Conservation (phyloP, 2,113 vertebrate genomes). For the Platycercus adscitus region DNA sequence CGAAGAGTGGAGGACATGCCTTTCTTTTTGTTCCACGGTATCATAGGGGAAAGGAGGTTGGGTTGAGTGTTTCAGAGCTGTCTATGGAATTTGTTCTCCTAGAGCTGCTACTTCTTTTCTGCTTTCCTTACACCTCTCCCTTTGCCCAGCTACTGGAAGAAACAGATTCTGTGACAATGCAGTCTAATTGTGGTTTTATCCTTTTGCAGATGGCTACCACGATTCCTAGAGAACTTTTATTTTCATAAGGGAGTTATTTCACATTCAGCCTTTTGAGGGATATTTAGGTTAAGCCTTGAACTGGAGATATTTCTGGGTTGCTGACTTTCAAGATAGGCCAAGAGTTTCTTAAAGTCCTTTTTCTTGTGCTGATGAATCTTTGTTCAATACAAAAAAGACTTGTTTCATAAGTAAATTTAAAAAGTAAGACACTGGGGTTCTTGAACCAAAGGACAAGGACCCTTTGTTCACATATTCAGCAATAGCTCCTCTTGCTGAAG, state of each 20-base stretch:
- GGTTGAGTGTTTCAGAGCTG: background rate
- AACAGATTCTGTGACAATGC: background rate
- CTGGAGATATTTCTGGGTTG: background rate
- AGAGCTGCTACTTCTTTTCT: background rate
- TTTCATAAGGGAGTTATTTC: background rate
- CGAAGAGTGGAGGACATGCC: background rate
- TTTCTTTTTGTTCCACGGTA: background rate
- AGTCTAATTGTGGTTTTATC: background rate
- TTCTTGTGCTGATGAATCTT: background rate
- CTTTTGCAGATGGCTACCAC: background rate
- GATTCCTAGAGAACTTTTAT: background rate
- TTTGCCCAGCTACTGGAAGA: background rate
- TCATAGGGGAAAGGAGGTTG: accelerated
- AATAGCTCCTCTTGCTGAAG: background rate
- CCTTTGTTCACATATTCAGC: background rate
- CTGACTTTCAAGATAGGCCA: background rate
- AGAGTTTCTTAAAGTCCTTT: background rate
- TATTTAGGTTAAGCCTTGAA: background rate
- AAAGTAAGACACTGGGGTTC: background rate
- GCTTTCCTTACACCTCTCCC: background rate
- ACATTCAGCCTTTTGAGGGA: background rate
- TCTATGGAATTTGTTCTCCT: background rate
- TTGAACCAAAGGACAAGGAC: background rate
- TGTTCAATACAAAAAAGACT: background rate
- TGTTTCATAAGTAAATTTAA: background rate